Percentiles rank a stretch among this genome's conserved stretches.
phyloP scores from a whole-genome alignment of 2,888 invertebrate species.

The Fissipunctia ypsillon region DNA sequence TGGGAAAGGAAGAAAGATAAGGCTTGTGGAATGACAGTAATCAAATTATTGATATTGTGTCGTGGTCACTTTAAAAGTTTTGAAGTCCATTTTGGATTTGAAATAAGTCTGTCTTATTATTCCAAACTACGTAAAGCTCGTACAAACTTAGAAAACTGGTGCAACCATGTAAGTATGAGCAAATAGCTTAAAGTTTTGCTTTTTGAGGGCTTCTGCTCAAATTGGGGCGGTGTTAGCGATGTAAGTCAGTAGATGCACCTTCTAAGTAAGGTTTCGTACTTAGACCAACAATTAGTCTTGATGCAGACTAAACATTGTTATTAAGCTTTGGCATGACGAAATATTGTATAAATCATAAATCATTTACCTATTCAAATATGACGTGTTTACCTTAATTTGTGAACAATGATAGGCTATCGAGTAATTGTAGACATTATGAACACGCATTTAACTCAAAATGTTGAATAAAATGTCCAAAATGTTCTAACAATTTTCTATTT shows the following conservation, averaged over 20 bases:
- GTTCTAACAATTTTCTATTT: neutral
- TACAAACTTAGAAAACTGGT: neutral
- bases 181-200: neutral
- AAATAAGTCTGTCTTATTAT: neutral
- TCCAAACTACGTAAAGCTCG: neutral
- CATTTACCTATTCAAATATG: no score
- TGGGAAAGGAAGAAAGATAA: constrained; percentile 31
- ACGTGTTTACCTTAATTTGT: neutral
- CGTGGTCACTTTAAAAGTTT: neutral
- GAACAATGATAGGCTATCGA: neutral
- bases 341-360: neutral
- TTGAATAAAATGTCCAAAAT: neutral
- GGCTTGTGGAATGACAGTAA: constrained; percentile 18
- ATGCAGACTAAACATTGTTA: neutral
- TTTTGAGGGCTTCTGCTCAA: neutral
- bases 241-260: neutral
- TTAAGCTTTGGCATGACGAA: no score
- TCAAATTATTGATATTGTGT: constrained; percentile 37
- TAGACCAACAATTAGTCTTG: neutral
- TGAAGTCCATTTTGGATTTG: neutral
- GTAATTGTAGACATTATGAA: neutral
- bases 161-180: neutral
- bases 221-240: neutral
- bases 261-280: constrained; percentile 11
- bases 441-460: no score